Conservation (phyloP, 2,113 vertebrate species). For the Gallinago undulata region DNA sequence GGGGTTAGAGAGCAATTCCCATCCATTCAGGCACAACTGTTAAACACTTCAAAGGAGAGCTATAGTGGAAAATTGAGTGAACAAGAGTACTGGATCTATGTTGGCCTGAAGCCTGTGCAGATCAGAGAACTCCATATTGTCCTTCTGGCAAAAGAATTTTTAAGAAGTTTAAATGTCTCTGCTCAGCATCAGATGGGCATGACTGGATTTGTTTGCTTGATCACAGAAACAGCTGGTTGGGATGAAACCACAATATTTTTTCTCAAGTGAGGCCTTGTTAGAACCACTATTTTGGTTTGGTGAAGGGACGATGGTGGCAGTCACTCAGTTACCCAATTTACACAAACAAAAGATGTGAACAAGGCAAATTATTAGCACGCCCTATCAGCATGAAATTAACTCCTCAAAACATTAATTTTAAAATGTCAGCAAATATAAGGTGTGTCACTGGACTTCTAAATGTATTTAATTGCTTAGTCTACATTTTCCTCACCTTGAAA, state of each 20-base stretch:
- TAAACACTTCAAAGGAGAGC: not conserved
- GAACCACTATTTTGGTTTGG: not conserved
- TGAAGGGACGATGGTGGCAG: not conserved
- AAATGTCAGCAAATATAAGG: not conserved
- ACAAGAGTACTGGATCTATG: not conserved
- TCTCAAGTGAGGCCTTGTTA: accelerated
- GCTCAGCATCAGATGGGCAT: not conserved
- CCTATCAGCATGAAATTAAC: not conserved
- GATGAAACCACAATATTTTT: not conserved
- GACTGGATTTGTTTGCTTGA: accelerated
- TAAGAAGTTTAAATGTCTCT: not conserved
- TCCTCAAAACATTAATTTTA: not conserved
- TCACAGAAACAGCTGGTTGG: not conserved
- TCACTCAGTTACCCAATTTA: not conserved
- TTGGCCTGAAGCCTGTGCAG: not conserved
- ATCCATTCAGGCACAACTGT: not conserved
- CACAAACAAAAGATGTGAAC: not conserved
- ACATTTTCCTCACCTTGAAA: conserved; percentile 73
- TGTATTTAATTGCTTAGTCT: not conserved
- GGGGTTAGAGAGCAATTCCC: not conserved
- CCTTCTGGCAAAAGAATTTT: not conserved
- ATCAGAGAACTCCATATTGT: not conserved
- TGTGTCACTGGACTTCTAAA: not conserved
- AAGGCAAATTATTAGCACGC: not conserved
- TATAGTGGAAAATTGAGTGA: not conserved